Evolutionary conservation across 2,888 invertebrate genomes (phyloP), one percentile per base, ranked within the genome.

Genomic region (Kuschelorhynchus macadamiae): DNA sequence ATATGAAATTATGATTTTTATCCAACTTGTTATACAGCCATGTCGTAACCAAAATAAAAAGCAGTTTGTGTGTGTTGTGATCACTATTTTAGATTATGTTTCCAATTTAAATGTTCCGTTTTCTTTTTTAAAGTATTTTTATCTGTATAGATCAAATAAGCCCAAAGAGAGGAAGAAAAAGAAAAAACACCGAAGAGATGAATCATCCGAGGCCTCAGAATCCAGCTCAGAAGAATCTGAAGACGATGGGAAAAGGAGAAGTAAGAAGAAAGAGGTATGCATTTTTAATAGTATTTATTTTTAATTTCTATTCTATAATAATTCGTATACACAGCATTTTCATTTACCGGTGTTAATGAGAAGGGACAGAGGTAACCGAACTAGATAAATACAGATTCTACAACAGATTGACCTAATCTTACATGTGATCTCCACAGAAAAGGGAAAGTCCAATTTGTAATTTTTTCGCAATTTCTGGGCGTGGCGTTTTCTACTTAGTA

Each of bases 231-330:
- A 79, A 77, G 78, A 72, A 71, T 85, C 84, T 74, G 86, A 83
- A 57, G 83, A 83, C 42, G 85, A 86, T 4, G 82, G 83, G 61
- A 86, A 85, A 65, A 86, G 85, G 21, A 85, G 81, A 72, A 75
- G 71, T 60, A 85, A 83, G 74, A 83, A 85, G 72, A 86, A 86
- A 65, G 86, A 85, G 83, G 84, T 83, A 79, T 74, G 82, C n/a
- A n/a, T n/a, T n/a, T n/a, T n/a, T n/a, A n/a, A n/a, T n/a, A n/a
- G n/a, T n/a, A n/a, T n/a, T n/a, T n/a, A n/a, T n/a, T n/a, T n/a
- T n/a, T n/a, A n/a, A n/a, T n/a, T n/a, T n/a, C n/a, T n/a, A n/a
- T n/a, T n/a, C n/a, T n/a, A n/a, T n/a, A n/a, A n/a, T n/a, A n/a
- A n/a, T n/a, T n/a, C n/a, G n/a, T n/a, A n/a, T n/a, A n/a, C n/a